Conservation (phyloP, 2,797 vertebrate species). For the Mastacembelus armatus region DNA sequence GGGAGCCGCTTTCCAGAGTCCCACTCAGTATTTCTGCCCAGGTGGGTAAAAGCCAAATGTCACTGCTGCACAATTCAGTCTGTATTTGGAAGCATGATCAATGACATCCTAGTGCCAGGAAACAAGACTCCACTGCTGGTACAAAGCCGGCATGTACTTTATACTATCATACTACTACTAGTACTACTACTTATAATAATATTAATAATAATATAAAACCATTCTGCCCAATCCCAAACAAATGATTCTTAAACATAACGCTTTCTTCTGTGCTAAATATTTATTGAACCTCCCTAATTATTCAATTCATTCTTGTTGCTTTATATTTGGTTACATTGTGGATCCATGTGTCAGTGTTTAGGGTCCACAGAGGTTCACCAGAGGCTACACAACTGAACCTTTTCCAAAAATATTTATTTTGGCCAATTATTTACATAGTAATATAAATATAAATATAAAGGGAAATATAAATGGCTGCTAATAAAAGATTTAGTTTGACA, state of each 20-base stretch:
- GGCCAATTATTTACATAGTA: too few species aligned
- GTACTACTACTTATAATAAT: too few species aligned
- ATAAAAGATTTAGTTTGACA: too few species aligned
- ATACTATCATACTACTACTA: too few species aligned
- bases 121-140: not conserved
- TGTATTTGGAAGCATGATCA: not conserved
- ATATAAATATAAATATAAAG: not conserved
- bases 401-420: not conserved
- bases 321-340: conserved; percentile 16
- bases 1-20: conserved; percentile 83
- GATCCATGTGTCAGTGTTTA: conserved; percentile 15
- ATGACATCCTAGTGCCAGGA: not conserved
- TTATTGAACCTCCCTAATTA: too few species aligned
- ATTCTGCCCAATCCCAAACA: too few species aligned
- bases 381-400: not conserved
- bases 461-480: too few species aligned
- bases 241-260: not conserved
- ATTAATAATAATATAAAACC: too few species aligned
- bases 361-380: not conserved
- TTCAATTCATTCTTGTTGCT: conserved; percentile 16
- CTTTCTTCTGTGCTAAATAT: too few species aligned
- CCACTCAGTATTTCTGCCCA: conserved; percentile 83
- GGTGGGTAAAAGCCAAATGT: conserved; percentile 68
- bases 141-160: not conserved
- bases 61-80: not conserved